phyloP scores from a whole-genome alignment of 2,797 vertebrate genomes.

The Apogon talboti region DNA sequence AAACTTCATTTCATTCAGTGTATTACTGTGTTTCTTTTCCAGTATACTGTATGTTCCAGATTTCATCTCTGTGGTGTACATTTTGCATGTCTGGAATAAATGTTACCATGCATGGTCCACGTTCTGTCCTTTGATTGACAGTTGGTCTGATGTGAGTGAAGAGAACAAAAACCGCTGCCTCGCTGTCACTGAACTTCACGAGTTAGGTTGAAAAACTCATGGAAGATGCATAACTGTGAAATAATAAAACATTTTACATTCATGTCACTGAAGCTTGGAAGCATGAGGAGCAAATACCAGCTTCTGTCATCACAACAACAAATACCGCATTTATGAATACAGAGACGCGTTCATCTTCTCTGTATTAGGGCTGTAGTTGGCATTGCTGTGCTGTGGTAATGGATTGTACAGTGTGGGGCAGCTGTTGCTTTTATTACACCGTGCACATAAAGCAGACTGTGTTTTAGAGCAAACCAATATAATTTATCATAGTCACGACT shows the following conservation, averaged over 20 bases:
- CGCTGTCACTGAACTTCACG: not conserved
- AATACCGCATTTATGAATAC: not conserved
- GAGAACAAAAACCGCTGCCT: not conserved
- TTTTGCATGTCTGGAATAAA: constrained; percentile 88
- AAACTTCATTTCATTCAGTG: constrained; percentile 35
- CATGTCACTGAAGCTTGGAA: too few species aligned
- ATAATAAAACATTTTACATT: not conserved
- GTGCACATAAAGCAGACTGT: constrained; percentile 10
- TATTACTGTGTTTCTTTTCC: constrained; percentile 47
- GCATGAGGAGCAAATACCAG: not conserved
- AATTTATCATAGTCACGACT: constrained; percentile 55
- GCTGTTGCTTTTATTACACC: constrained; percentile 33
- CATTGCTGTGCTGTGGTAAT: constrained; percentile 11
- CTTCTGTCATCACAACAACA: not conserved
- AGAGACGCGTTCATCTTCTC: constrained; percentile 1
- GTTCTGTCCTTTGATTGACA: constrained; percentile 42
- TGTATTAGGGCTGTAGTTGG: constrained; percentile 9
- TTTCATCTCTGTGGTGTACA: constrained; percentile 78
- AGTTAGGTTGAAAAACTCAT: too few species aligned
- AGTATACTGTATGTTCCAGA: constrained; percentile 59
- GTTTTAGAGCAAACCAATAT: constrained; percentile 28
- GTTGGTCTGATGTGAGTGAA: not conserved
- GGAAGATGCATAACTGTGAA: too few species aligned
- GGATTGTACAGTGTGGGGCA: constrained; percentile 15
- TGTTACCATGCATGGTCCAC: constrained; percentile 84